Percentiles rank a stretch among this genome's conserved stretches.
These are phyloP conservation scores for Micrasema minimum DNA, from an alignment of 1,140 invertebrate genomes.

Conservation along the genomic window DNA sequence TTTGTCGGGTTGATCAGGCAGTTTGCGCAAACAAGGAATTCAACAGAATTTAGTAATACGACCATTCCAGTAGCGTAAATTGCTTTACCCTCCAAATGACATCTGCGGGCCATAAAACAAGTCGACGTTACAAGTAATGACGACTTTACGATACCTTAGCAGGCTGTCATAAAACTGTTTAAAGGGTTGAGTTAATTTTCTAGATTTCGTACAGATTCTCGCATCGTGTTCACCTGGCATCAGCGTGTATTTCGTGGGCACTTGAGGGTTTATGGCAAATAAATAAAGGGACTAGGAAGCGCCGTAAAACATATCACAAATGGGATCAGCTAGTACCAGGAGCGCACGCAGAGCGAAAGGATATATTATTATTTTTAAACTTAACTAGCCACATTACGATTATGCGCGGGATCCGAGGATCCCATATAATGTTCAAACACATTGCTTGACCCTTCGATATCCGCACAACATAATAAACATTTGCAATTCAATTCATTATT, in stretches of 20 bases:
- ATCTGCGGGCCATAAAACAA: constrained; percentile 23
- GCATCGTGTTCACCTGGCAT: constrained; percentile 27
- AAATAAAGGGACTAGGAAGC: constrained; percentile 25
- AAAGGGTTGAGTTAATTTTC: constrained; percentile 34
- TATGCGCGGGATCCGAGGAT: constrained; percentile 7
- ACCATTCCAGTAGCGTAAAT: no score
- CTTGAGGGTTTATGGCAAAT: constrained; percentile 18
- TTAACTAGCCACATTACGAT: constrained; percentile 9
- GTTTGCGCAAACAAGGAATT: no score
- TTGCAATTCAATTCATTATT: constrained; percentile 52
- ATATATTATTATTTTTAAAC: constrained; percentile 7
- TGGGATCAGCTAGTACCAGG: constrained; percentile 22
- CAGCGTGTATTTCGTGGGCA: constrained; percentile 21
- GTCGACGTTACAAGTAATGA: constrained; percentile 18
- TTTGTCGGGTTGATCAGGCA: no score
- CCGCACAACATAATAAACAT: constrained; percentile 45
- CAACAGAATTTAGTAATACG: no score
- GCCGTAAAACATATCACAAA: constrained; percentile 24
- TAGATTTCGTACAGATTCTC: constrained; percentile 23
- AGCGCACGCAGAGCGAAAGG: not conserved
- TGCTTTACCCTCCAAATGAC: constrained; percentile 1
- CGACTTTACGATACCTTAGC: constrained; percentile 34
- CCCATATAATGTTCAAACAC: constrained; percentile 23
- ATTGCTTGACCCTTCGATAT: constrained; percentile 31
- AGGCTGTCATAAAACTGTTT: constrained; percentile 31